Evolutionary conservation across 2,888 invertebrate species (phyloP), one percentile per base, ranked within the genome.

Genomic region (Clivina fossor): DNA sequence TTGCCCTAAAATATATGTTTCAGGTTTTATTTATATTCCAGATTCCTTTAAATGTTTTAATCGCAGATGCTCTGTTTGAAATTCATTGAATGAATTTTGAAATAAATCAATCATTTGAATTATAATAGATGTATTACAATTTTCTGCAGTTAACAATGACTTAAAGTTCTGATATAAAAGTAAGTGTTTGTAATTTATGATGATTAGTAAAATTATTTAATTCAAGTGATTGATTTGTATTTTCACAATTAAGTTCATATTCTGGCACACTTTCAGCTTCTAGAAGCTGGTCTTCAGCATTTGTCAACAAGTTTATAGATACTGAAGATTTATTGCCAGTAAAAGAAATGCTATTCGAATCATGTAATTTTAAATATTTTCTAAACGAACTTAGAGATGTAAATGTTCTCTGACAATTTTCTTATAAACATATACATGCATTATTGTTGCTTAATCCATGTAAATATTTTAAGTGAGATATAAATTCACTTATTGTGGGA

Each of bases 21-120:
- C 18, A 13, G 16, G 37, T 13, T 8, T 8, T 13, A 37, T 37
- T 8, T 16, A 15, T 18, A 8, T 37, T 37, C 37, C 37, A 16
- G 4, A 4, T 2, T 37, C 15, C 2, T 33, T 2, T 16, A 37
- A 37, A 37, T 37, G 19, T 37, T 37, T 37, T 15, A 37, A 37
- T 13, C 37, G 37, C 8, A 37, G 16, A 37, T 37, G 15, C 15
- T 37, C 4, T 5, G 37, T 15, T 13, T 37, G 16, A 18, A 37
- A 15, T 18, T 37, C 37, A 1, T 37, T 37, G 19, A 37, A 37
- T 37, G 5, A n/a, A 37, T 16, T 4, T 3, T 18, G 16, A n/a
- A 37, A 37, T 37, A n/a, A 37, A 37, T 37, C 2, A 37, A 37
- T 37, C 37, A 37, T 37, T 37, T 37, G 13, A 16, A 9, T 37